Base-by-base conservation (phyloP, 2,113 vertebrate genomes). In the Rattus rattus region DNA sequence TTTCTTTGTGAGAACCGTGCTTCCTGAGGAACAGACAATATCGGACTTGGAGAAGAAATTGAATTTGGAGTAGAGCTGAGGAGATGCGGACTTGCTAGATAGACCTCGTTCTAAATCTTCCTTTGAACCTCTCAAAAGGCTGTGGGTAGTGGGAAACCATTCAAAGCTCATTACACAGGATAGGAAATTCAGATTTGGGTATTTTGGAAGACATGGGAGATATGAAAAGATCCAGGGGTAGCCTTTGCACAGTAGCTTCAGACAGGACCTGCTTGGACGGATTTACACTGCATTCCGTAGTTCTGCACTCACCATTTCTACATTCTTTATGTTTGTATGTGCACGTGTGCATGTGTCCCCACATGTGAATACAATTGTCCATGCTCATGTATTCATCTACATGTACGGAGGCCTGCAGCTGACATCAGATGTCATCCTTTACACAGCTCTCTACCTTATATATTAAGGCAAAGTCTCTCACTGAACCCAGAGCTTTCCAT, bases 1-100 rank as follows among this genome's bases (percentile, higher is more conserved):
- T 97, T 98, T 79, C 97, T 94, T 93, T 94, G 47, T 84, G 95
- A 93, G 80, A 69, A 94, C 92, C 49, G 7, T 80, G 96, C 73
- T 75, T 93, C 59, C 14, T 2, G 43, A 80, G 43, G 12, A 67
- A 54, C 83, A 47, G 95, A 22, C 28, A 94, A 87, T n/a, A 43
- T 24, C 4, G 33, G 56, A 26, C 22, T 70, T 49, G 39, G 73
- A 36, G 54, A 67, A 88, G 33, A 93, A 72, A 76, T 24, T 77
- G 73, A 95, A 81, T 86, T 89, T 95, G 88, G 59, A 95, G 14
- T 3, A 52, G 61, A 77, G 33, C 24, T 77, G 79, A 69, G 90
- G 92, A 88, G 73, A 26, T 6, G 20, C 0, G 12, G 13, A 13
- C 52, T 88, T 95, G 59, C 81, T 90, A 2, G 56, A 85, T 22